Evolutionary conservation across 2,797 vertebrate species (phyloP).

Genomic region (Platyrinchus mystaceus): DNA sequence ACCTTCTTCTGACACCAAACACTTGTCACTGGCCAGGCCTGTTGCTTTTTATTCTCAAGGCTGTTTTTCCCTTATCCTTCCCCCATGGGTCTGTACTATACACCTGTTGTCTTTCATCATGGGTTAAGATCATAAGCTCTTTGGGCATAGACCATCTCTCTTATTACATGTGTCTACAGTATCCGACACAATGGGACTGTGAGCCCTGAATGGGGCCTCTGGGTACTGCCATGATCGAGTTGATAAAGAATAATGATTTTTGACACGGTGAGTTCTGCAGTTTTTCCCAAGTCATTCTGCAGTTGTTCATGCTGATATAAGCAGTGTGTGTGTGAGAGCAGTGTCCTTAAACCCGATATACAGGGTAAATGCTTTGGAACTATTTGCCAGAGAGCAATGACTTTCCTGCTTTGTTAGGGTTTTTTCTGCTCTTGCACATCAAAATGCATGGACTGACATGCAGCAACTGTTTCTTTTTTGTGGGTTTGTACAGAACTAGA

Average conservation of each 20-base stretch:
- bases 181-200: conserved; percentile 39
- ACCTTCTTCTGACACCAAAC: conserved; percentile 59
- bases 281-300: conserved; percentile 66
- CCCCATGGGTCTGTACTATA: conserved; percentile 54
- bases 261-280: conserved; percentile 59
- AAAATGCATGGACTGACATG: neutral
- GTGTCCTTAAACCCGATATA: neutral
- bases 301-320: conserved; percentile 33
- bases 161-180: conserved; percentile 63
- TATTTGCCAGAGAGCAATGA: neutral
- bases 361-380: neutral
- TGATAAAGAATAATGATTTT: conserved; percentile 68
- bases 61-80: conserved; percentile 59
- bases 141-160: conserved; percentile 65
- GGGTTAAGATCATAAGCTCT: conserved; percentile 69
- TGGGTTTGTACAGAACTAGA: neutral
- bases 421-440: neutral
- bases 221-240: conserved; percentile 24
- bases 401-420: neutral
- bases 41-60: conserved; percentile 59
- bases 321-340: neutral
- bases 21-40: conserved; percentile 45
- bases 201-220: conserved; percentile 48
- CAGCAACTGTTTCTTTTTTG: neutral
- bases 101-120: conserved; percentile 72